phyloP scores from a whole-genome alignment of 2,888 invertebrate species.

The Cephus rjabovi region DNA sequence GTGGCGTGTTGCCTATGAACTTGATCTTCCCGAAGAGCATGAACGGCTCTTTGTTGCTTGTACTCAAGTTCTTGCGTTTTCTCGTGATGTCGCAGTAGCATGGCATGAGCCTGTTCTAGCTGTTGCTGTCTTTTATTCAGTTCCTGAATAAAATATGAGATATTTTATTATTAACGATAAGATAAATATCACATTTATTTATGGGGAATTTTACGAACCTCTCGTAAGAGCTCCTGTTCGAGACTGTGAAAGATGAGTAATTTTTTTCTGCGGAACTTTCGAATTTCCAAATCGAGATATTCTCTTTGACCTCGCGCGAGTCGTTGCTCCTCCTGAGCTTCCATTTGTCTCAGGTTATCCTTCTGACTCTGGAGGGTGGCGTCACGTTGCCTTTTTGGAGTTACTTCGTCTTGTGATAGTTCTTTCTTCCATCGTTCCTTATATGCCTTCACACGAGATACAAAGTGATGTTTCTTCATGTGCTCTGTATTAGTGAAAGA shows the following conservation, averaged over 20 bases:
- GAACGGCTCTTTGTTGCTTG: conserved; percentile 94
- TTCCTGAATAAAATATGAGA: conserved; percentile 74
- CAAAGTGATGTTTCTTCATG: background rate
- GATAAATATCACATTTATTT: conserved; percentile 2
- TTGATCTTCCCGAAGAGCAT: conserved; percentile 89
- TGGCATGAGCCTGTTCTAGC: conserved; percentile 92
- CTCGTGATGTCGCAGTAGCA: conserved; percentile 96
- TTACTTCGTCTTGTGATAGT: conserved; percentile 90
- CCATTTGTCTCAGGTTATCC: conserved; percentile 90
- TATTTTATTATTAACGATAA: background rate
- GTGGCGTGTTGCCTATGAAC: conserved; percentile 92
- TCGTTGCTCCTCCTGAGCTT: conserved; percentile 90
- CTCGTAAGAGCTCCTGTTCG: conserved; percentile 90
- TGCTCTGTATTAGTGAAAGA: background rate
- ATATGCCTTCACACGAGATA: conserved; percentile 70
- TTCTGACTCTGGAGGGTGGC: conserved; percentile 93
- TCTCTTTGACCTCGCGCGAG: conserved; percentile 90
- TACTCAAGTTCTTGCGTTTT: conserved; percentile 97
- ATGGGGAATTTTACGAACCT: conserved; percentile 70
- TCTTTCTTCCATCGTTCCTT: conserved; percentile 98
- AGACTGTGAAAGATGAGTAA: conserved; percentile 87
- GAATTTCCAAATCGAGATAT: conserved; percentile 90
- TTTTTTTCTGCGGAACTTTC: conserved; percentile 92
- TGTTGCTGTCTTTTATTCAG: conserved; percentile 95
- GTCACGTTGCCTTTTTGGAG: conserved; percentile 90